phyloP scores from a whole-genome alignment of 1,140 invertebrate genomes.

The Orius insidiosus region DNA sequence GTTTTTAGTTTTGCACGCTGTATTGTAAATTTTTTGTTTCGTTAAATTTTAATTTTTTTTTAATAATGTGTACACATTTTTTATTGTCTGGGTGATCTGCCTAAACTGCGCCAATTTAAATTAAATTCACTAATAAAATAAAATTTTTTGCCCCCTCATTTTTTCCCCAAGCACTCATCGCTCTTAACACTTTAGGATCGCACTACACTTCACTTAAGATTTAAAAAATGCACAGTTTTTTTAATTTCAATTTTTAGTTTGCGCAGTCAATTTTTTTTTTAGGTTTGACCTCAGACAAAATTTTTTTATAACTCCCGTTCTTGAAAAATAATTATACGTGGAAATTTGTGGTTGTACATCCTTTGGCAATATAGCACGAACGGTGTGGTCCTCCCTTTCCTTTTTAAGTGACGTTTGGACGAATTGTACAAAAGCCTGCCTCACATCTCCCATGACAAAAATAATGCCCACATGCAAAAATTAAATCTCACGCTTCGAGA shows the following conservation, averaged over 20 bases:
- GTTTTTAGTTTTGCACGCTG: conserved; percentile 27
- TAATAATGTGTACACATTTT: conserved; percentile 1
- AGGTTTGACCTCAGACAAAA: no score
- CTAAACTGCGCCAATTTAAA: conserved; percentile 2
- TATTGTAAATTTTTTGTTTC: conserved; percentile 20
- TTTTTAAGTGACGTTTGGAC: no score
- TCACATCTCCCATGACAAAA: no score
- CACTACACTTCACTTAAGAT: background rate
- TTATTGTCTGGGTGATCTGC: background rate
- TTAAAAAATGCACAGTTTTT: background rate
- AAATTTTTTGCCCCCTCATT: background rate
- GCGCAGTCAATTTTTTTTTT: conserved; percentile 20
- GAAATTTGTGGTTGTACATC: no score
- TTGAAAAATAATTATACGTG: no score
- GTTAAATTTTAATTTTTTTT: conserved; percentile 2
- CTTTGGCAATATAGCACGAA: no score
- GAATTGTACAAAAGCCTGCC: no score
- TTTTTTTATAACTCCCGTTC: no score
- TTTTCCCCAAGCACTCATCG: background rate
- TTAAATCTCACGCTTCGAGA: no score
- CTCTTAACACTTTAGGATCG: background rate
- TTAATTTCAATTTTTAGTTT: conserved; percentile 18
- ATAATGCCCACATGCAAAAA: no score
- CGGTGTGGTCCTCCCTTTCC: no score
- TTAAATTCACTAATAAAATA: no score